Conservation (phyloP, 1,140 invertebrate genomes). For the Pantala flavescens region DNA sequence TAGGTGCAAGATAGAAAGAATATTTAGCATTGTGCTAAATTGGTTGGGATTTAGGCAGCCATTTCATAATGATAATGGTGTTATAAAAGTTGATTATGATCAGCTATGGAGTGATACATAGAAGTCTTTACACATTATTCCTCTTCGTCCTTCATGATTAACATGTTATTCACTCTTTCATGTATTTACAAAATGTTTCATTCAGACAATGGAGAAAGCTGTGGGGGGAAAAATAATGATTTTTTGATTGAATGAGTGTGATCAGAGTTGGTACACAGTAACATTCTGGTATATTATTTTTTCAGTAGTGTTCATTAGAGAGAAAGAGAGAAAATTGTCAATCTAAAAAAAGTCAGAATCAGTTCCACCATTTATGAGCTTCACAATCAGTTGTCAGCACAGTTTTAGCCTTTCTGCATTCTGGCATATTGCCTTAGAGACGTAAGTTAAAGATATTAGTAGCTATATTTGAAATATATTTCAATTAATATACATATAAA, state of each 20-base stretch:
- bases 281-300: neutral
- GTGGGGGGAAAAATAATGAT: neutral
- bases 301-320: neutral
- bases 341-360: neutral
- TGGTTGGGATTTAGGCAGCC: neutral
- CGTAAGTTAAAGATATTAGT: neutral
- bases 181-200: neutral
- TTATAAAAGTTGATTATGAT: neutral
- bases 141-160: slow-evolving; percentile 1
- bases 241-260: neutral
- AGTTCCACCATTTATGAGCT: neutral
- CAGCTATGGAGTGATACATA: neutral
- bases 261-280: neutral
- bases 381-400: slow-evolving; percentile 8
- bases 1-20: neutral
- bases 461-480: slow-evolving; percentile 11
- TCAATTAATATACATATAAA: slow-evolving; percentile 8
- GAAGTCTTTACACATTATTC: neutral
- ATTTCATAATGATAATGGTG: neutral
- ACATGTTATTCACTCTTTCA: neutral
- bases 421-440: slow-evolving; percentile 1
- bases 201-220: neutral
- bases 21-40: neutral
- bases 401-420: neutral
- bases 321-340: neutral